Conservation (phyloP, 2,888 invertebrate species). For the Phytoseiulus persimilis region DNA sequence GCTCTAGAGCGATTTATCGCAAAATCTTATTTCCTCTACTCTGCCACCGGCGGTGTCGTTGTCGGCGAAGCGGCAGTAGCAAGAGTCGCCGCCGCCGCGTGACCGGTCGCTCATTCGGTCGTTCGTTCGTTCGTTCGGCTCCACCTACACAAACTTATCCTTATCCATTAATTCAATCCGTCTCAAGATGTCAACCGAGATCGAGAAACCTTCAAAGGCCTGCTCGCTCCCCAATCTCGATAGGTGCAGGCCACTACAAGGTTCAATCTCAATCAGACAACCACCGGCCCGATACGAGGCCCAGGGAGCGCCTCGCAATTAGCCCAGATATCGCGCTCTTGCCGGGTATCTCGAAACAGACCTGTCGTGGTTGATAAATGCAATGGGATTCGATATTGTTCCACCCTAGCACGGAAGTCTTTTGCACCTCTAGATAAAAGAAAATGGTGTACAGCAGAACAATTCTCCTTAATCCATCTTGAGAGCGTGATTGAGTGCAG, state of each 20-base stretch:
- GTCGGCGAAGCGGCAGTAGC: not conserved
- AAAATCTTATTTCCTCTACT: not conserved
- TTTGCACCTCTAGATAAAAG: not conserved
- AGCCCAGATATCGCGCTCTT: not conserved
- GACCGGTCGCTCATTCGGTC: not conserved
- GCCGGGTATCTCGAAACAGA: not conserved
- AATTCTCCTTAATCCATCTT: not conserved
- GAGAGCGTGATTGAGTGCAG: not conserved
- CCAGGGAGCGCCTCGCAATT: too few relatives aligned
- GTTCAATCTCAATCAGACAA: not conserved
- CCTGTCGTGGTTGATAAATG: not conserved
- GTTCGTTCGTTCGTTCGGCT: not conserved
- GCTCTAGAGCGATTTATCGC: not conserved
- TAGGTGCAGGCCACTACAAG: not conserved
- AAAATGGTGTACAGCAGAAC: not conserved
- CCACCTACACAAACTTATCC: slow-evolving; percentile 5
- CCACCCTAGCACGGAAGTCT: not conserved
- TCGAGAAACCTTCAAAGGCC: not conserved
- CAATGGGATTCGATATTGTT: not conserved
- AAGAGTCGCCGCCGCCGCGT: not conserved
- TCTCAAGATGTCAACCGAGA: not conserved
- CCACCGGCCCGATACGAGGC: too few relatives aligned
- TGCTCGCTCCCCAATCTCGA: not conserved
- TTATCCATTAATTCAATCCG: not conserved
- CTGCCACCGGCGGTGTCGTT: not conserved